Evolutionary conservation across 1,140 invertebrate species (phyloP).

Genomic region (Micrasema minimum): DNA sequence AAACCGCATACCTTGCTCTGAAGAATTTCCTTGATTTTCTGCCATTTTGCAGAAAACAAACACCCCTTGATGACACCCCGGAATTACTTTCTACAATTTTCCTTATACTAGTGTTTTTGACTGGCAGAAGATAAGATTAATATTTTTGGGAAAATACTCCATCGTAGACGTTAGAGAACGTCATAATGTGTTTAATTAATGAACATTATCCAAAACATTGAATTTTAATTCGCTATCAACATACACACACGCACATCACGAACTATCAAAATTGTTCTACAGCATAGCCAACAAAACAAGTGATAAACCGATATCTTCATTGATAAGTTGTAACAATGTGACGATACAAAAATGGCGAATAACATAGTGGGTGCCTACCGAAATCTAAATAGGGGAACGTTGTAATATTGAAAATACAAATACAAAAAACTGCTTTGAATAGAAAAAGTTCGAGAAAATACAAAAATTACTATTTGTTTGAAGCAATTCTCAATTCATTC

Average conservation of each 20-base stretch:
- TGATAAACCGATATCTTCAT: no score
- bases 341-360: no score
- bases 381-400: no score
- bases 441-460: no score
- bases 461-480: no score
- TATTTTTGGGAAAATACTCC: conserved; percentile 14
- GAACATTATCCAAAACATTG: conserved; percentile 29
- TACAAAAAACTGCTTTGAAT: no score
- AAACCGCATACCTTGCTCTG: conserved; percentile 39
- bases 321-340: no score
- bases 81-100: conserved; percentile 12
- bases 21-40: conserved; percentile 47
- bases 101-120: conserved; percentile 9
- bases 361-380: no score
- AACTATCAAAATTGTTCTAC: conserved; percentile 30
- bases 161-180: conserved; percentile 9
- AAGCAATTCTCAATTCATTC: no score
- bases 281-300: background rate
- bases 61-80: conserved; percentile 43
- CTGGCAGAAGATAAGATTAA: conserved; percentile 7
- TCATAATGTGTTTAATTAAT: conserved; percentile 35
- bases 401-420: no score
- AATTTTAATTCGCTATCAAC: conserved; percentile 30
- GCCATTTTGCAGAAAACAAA: conserved; percentile 48
- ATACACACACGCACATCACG: conserved; percentile 26